A percentile compares a stretch with the other conserved stretches of the same genome.
phyloP scores from a whole-genome alignment of 2,888 invertebrate genomes.

The Bruchidius siliquastri region DNA sequence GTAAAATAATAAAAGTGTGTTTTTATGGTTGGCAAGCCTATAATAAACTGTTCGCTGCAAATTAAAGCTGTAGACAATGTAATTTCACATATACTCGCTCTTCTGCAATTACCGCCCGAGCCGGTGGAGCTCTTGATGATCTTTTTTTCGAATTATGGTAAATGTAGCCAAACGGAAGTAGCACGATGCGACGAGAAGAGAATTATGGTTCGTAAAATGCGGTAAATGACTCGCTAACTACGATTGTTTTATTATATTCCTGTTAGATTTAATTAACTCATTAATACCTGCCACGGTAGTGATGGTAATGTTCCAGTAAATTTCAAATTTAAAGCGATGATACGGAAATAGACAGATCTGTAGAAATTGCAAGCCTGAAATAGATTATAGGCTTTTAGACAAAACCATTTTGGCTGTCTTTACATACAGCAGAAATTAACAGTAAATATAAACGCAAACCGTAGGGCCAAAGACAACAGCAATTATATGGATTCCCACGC shows the following conservation, averaged over 20 bases:
- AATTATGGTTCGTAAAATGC: background rate
- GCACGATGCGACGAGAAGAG: background rate
- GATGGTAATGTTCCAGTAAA: background rate
- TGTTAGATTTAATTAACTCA: background rate
- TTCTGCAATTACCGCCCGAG: background rate
- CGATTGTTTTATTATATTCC: background rate
- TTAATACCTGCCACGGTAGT: background rate
- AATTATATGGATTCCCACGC: no score
- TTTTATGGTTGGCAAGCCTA: background rate
- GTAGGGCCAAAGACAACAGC: no score
- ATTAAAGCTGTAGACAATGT: no score
- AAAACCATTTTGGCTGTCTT: no score
- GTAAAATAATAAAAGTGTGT: background rate
- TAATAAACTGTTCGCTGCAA: background rate
- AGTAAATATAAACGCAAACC: no score
- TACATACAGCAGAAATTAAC: no score
- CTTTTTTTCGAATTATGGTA: background rate
- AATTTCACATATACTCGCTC: background rate
- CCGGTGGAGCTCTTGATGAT: background rate
- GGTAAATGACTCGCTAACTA: background rate
- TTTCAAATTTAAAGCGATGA: background rate
- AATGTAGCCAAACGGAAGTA: background rate
- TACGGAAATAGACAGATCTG: background rate
- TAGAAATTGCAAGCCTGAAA: background rate
- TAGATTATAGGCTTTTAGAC: background rate